Percentiles rank a stretch among this genome's conserved stretches.
These are phyloP conservation scores for Sinodicranocentrus sp. DNA, from an alignment of 2,888 invertebrate species.

Conservation along the genomic window DNA sequence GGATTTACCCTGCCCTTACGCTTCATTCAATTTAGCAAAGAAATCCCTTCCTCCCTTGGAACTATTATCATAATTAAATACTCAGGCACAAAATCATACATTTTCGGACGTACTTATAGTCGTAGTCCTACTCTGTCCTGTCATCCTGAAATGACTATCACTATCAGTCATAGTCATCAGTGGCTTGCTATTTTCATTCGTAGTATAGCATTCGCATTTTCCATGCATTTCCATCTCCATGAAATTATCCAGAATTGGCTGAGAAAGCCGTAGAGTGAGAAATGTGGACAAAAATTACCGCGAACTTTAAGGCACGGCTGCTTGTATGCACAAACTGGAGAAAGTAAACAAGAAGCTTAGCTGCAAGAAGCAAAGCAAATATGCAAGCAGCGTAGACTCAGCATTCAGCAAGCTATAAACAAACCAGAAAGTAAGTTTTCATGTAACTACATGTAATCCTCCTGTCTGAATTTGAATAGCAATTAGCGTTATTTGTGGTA, in stretches of 20 bases:
- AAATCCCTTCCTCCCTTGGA: too few species aligned
- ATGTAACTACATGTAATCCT: background rate
- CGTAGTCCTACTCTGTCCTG: too few species aligned
- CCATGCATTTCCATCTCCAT: background rate
- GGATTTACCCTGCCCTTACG: too few species aligned
- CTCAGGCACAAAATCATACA: too few species aligned
- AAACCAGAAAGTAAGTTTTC: background rate
- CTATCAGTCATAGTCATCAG: too few species aligned
- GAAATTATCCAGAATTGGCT: background rate
- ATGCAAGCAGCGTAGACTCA: too few species aligned
- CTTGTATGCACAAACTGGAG: constrained; percentile 8
- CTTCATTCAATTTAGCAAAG: too few species aligned
- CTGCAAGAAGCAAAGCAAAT: too few species aligned
- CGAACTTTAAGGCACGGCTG: constrained; percentile 31
- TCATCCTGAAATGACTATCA: background rate
- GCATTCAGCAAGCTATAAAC: too few species aligned
- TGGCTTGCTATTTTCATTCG: background rate
- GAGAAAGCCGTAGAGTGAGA: constrained; percentile 6
- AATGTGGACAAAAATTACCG: constrained; percentile 44
- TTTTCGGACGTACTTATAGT: too few species aligned
- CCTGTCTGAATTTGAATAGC: too few species aligned
- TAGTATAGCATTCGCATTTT: background rate
- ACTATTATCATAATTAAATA: too few species aligned
- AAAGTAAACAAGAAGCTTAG: constrained; percentile 40
- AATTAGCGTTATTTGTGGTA: background rate